Evolutionary conservation across 2,797 vertebrate genomes (phyloP), one percentile per base, ranked within the genome.

Genomic region (Loriculus beryllinus): DNA sequence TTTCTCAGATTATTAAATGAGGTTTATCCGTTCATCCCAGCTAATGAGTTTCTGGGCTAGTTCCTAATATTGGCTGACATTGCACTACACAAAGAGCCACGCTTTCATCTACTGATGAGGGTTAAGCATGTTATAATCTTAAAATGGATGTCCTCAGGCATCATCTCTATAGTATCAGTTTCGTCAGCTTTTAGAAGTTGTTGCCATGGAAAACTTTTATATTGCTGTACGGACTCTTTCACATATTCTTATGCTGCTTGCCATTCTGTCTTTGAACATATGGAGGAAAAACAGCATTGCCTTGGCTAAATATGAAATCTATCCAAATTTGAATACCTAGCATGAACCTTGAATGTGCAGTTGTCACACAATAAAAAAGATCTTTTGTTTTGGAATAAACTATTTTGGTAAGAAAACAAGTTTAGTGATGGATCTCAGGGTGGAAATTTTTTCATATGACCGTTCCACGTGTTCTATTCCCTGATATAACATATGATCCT

Each of bases 151-250:
- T 85, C 89, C 68, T 93, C 29, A 92, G 86, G 88, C 84, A 93
- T 20, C 88, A 60, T 81, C 43, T 93, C 86, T 88, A 90, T 62
- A 70, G 51, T 54, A 83, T 23, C 76, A 59, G 71, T 93, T 84
- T 96, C 68, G 88, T 86, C 39, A 93, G 92, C 57, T 90, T 90
- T 90, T 81, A 81, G 71, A 85, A 88, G 51, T 72, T 95, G 95
- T 97, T 97, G 95, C 92, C 80, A 96, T 96, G 91, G 92, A 93
- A 97, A 95, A 93, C 33, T 70, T 94, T 86, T 91, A 69, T 86
- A 91, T 76, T 91, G 62, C 90, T 95, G 71, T 62, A 76, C 88
- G 74, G 86, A 91, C 43, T 91, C 76, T 72, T 70, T 82, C 82
- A 88, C 35, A 84, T 86, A 82, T 88, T 92, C 84, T 76, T 94